phyloP scores from a whole-genome alignment of 2,797 vertebrate genomes.

The Euthynnus affinis region DNA sequence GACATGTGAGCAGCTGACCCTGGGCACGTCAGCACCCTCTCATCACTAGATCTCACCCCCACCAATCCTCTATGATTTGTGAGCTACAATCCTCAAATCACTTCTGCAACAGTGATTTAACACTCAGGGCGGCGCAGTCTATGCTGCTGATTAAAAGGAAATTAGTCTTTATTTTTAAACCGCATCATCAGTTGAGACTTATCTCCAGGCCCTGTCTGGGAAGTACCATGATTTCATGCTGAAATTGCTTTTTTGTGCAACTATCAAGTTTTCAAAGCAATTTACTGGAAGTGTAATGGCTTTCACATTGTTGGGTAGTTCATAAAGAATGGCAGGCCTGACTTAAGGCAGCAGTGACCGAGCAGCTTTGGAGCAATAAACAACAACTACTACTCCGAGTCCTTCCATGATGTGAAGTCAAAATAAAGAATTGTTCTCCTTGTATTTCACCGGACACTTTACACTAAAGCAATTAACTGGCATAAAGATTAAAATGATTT shows the following conservation, averaged over 20 bases:
- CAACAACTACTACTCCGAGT: constrained; percentile 11
- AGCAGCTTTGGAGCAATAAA: constrained; percentile 51
- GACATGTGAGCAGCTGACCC: constrained; percentile 56
- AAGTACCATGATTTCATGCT: constrained; percentile 59
- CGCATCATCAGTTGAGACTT: constrained; percentile 68
- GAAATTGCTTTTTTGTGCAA: constrained; percentile 56
- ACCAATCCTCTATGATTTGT: constrained; percentile 38
- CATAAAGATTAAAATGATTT: constrained; percentile 4
- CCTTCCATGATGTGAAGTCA: constrained; percentile 27
- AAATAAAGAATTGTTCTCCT: constrained; percentile 5
- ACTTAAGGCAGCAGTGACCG: constrained; percentile 49
- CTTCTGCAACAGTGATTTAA: constrained; percentile 72
- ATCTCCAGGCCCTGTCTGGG: constrained; percentile 62
- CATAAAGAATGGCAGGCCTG: constrained; percentile 56
- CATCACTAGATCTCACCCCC: constrained; percentile 29
- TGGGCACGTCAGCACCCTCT: constrained; percentile 21
- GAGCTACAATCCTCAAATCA: constrained; percentile 64
- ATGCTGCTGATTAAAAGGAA: constrained; percentile 75
- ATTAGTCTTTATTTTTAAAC: constrained; percentile 78
- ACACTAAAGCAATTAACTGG: constrained; percentile 9
- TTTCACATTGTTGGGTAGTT: constrained; percentile 62
- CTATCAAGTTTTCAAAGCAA: constrained; percentile 66
- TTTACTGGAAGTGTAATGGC: constrained; percentile 60
- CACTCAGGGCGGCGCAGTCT: constrained; percentile 47
- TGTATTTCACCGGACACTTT: constrained; percentile 8